Evolutionary conservation across 2,888 invertebrate species (phyloP).

Genomic region (Fragum sueziense): DNA sequence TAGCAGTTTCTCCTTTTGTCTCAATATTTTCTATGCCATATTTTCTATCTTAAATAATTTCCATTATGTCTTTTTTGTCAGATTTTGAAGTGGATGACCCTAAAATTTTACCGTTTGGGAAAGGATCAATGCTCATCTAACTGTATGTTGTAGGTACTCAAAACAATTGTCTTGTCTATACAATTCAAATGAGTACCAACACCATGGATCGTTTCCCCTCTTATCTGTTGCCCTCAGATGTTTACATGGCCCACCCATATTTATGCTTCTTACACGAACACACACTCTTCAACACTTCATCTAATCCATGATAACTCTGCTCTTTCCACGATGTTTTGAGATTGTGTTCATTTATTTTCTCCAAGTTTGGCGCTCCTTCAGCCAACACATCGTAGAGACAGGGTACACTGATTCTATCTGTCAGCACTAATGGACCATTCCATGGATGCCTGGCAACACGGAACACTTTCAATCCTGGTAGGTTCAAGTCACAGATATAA

Average conservation of each 20-base stretch:
- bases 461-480: conserved; percentile 75
- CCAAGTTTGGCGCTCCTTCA: conserved; percentile 74
- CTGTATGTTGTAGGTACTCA: no score
- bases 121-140: no score
- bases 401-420: conserved; percentile 72
- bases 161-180: no score
- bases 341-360: conserved; percentile 76
- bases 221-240: no score
- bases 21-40: no score
- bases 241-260: conserved; percentile 72
- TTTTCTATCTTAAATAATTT: no score
- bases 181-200: no score
- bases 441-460: conserved; percentile 77
- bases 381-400: conserved; percentile 77
- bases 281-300: conserved; percentile 74
- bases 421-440: conserved; percentile 74
- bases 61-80: no score
- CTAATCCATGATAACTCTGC: conserved; percentile 66
- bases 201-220: no score
- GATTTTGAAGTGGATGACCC: no score
- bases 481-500: conserved; percentile 72
- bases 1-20: no score
- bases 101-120: no score
- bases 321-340: conserved; percentile 72
- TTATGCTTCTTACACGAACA: conserved; percentile 77